phyloP scores from a whole-genome alignment of 2,113 vertebrate genomes.

The Cebus imitator region DNA sequence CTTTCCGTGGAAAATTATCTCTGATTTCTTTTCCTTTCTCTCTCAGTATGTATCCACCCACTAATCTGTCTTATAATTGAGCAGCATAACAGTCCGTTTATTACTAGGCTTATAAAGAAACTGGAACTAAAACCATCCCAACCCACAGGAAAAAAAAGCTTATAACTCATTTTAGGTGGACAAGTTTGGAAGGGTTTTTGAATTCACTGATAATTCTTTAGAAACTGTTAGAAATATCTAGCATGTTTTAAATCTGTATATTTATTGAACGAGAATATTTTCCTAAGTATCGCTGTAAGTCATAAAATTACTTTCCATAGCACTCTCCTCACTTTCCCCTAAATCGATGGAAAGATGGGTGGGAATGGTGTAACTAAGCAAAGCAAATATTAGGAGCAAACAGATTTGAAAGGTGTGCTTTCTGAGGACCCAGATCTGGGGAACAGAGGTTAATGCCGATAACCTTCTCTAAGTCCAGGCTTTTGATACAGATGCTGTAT shows the following conservation, averaged over 20 bases:
- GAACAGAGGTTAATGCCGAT: not conserved
- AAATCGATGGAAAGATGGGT: not conserved
- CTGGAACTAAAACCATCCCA: not conserved
- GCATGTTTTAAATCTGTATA: constrained; percentile 23
- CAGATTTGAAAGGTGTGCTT: not conserved
- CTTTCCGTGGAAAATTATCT: constrained; percentile 73
- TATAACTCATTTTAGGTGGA: constrained; percentile 41
- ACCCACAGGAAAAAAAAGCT: not conserved
- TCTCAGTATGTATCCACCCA: constrained; percentile 42
- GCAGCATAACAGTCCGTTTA: constrained; percentile 40
- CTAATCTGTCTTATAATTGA: constrained; percentile 62
- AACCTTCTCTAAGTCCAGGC: not conserved
- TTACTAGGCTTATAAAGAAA: constrained; percentile 61
- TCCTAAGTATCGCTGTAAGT: constrained; percentile 26
- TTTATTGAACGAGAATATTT: constrained; percentile 59
- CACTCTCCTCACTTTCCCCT: not conserved
- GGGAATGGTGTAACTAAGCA: not conserved
- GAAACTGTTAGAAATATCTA: constrained; percentile 17
- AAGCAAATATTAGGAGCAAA: constrained; percentile 51
- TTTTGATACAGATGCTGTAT: not conserved
- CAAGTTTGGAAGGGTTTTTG: constrained; percentile 53
- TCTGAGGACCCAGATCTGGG: not conserved
- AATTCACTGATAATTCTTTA: constrained; percentile 53
- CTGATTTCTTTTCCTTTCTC: constrained; percentile 73
- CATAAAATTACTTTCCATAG: constrained; percentile 40